phyloP scores from a whole-genome alignment of 2,797 vertebrate genomes.

The Saxicola maurus region DNA sequence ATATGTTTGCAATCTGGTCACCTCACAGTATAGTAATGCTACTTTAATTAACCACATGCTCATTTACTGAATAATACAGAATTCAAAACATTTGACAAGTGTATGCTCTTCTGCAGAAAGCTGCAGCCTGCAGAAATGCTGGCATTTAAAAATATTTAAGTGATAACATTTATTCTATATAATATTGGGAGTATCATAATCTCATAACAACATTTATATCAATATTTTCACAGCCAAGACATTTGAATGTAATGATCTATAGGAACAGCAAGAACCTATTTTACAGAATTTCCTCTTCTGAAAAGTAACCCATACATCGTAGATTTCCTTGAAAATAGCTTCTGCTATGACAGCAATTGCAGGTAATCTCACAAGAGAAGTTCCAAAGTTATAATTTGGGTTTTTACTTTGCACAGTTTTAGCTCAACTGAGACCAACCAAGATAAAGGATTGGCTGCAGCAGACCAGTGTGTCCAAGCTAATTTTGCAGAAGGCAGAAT shows the following conservation, averaged over 20 bases:
- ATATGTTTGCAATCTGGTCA: slow-evolving; percentile 39
- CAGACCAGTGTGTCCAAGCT: slow-evolving; percentile 12
- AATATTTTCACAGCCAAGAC: slow-evolving; percentile 26
- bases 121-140: slow-evolving; percentile 55
- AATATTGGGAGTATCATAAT: background rate
- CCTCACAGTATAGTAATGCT: slow-evolving; percentile 28
- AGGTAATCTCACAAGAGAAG: background rate
- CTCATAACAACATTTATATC: slow-evolving; percentile 14
- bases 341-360: background rate
- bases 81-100: slow-evolving; percentile 54
- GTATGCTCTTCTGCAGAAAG: slow-evolving; percentile 46
- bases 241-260: background rate
- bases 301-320: background rate
- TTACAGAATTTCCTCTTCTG: background rate
- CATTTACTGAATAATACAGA: slow-evolving; percentile 52
- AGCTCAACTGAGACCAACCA: background rate
- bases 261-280: background rate
- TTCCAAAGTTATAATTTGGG: background rate
- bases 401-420: background rate
- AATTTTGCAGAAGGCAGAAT: slow-evolving; percentile 50
- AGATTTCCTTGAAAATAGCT: background rate
- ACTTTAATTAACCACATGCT: slow-evolving; percentile 58
- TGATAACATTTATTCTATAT: slow-evolving; percentile 21
- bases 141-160: slow-evolving; percentile 67
- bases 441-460: slow-evolving; percentile 11